A percentile compares a stretch with the other conserved stretches of the same genome.
These are phyloP conservation scores for Ptychoptera albimana DNA, from an alignment of 2,888 invertebrate genomes.

Conservation along the genomic window DNA sequence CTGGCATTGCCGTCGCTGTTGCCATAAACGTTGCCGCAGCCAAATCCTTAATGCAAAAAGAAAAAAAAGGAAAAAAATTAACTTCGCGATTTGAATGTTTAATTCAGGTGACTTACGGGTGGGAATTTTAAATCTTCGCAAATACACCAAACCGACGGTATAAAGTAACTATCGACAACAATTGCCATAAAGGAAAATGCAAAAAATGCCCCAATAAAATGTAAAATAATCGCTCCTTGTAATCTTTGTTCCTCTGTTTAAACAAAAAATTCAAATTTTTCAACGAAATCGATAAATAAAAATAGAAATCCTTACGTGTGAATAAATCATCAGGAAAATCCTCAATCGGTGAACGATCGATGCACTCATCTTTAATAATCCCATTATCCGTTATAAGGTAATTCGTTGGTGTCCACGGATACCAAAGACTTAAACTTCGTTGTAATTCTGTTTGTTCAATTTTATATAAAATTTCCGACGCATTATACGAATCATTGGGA, in stretches of 20 bases:
- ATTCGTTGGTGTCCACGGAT: too few species aligned
- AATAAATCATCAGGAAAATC: conserved; percentile 2
- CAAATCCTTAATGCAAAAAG: conserved; percentile 66
- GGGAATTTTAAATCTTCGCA: conserved; percentile 63
- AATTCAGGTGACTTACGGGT: neutral
- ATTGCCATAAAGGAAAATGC: conserved; percentile 73
- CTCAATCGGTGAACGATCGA: neutral
- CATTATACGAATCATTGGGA: too few species aligned
- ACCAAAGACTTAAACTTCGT: too few species aligned
- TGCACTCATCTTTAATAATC: neutral
- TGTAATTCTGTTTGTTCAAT: too few species aligned
- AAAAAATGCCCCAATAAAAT: conserved; percentile 62
- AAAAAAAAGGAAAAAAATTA: too few species aligned
- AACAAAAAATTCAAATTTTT: conserved; percentile 25
- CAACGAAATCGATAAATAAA: neutral
- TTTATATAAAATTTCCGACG: too few species aligned
- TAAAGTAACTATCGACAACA: conserved; percentile 82
- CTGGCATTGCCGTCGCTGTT: conserved; percentile 86
- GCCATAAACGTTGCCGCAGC: conserved; percentile 97
- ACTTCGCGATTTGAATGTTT: too few species aligned
- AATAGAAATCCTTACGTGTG: neutral
- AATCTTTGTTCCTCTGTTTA: conserved; percentile 42
- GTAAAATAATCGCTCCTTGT: conserved; percentile 59
- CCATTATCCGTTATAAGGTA: too few species aligned
- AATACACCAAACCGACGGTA: conserved; percentile 77